These are phyloP conservation scores for Apamea crenata DNA, from an alignment of 2,888 invertebrate species.

Conservation along the genomic window DNA sequence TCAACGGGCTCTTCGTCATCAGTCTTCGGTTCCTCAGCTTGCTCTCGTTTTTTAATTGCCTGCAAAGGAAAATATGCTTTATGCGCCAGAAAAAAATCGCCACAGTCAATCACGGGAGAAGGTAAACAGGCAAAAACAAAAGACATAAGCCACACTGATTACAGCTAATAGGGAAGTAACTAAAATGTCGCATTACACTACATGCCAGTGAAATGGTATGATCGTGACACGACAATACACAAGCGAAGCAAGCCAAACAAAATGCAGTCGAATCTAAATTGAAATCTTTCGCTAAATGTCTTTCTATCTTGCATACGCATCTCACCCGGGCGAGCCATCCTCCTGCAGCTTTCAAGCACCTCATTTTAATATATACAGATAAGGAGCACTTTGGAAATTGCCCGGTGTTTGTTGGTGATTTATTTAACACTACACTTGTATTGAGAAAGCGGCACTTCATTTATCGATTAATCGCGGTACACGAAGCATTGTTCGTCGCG, in stretches of 20 bases:
- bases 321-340: slow-evolving; percentile 90
- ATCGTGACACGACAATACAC: slow-evolving; percentile 79
- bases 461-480: slow-evolving; percentile 86
- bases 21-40: slow-evolving; percentile 84
- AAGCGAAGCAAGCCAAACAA: slow-evolving; percentile 84
- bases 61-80: slow-evolving; percentile 76
- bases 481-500: slow-evolving; percentile 83
- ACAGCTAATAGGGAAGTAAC: slow-evolving; percentile 71
- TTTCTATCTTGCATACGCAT: slow-evolving; percentile 82
- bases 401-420: slow-evolving; percentile 78
- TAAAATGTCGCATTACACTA: slow-evolving; percentile 72
- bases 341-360: slow-evolving; percentile 89
- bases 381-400: slow-evolving; percentile 77
- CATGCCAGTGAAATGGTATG: slow-evolving; percentile 77
- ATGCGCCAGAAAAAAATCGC: slow-evolving; percentile 33
- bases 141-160: slow-evolving; percentile 72
- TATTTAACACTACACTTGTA: slow-evolving; percentile 83
- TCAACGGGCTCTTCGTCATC: slow-evolving; percentile 84
- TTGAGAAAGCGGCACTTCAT: slow-evolving; percentile 85
- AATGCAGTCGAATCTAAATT: slow-evolving; percentile 86
- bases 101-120: slow-evolving; percentile 63
- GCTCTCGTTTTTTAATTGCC: slow-evolving; percentile 88
- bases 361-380: slow-evolving; percentile 85
- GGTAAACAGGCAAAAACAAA: slow-evolving; percentile 68
- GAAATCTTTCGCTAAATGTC: slow-evolving; percentile 85